Evolutionary conservation across 2,888 invertebrate species (phyloP), one percentile per base, ranked within the genome.

Genomic region (Xanthorhoe designata): DNA sequence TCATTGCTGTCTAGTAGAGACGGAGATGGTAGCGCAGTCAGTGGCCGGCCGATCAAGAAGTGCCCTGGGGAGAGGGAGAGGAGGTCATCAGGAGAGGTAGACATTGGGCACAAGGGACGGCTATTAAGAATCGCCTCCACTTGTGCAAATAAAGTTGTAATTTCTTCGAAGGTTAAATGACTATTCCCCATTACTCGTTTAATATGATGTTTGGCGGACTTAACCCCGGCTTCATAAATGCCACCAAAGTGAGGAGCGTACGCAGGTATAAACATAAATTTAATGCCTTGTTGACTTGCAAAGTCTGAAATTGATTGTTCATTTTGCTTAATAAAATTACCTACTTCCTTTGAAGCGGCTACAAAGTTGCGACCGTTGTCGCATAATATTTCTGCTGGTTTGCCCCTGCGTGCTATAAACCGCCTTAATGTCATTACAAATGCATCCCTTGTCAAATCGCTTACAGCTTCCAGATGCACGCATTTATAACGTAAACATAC

Each of bases 201-300:
- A n/a, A n/a, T n/a, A n/a, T 73, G 72, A 35, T 66, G 38, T 47
- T 72, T 74, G 19, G 61, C 56, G 19, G 61, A 65, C 18, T 68
- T 65, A 0, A 73, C 64, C 2, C 68, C 71, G 7, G 68, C 62
- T 17, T 75, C 73, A 60, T 68, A 69, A 2, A 69, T 49, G 8
- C 73, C 73, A 18, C 70, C 72, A 55, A 73, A 70, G 67, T 73
- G 69, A 54, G 68, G 57, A 19, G 74, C 53, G 47, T 71, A 73
- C 8, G 71, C 38, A 2, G 72, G 67, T 19, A 10, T 13, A 15
- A 55, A 55, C 3, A 18, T 6, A 19, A 55, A 55, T n/a, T 42
- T 24, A 4, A 56, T 55, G 3, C 55, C 55, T 9, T 56, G 24
- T n/a, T 24, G n/a, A 47, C 47, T 47, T 47, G 56, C 45, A 29